A percentile compares a stretch with the other conserved stretches of the same genome.
phyloP scores from a whole-genome alignment of 2,888 invertebrate species.

The Dorcus hopei region DNA sequence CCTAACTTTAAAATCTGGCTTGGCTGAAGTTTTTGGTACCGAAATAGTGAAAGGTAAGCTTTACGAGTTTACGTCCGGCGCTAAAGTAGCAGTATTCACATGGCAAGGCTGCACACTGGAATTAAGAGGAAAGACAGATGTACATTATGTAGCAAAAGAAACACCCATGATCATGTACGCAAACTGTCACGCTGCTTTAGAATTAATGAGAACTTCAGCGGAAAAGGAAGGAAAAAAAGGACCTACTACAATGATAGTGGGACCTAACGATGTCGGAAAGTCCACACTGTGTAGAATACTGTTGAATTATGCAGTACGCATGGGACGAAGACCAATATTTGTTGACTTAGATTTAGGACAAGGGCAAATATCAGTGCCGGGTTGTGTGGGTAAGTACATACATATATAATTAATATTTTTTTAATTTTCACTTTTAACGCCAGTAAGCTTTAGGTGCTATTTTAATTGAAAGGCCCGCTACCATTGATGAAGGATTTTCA shows the following conservation, averaged over 20 bases:
- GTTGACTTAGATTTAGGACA: conserved; percentile 97
- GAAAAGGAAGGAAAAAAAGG: conserved; percentile 72
- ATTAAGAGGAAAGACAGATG: conserved; percentile 84
- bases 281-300: conserved; percentile 80
- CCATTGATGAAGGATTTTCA: conserved; percentile 92
- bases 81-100: conserved; percentile 93
- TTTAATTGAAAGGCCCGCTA: conserved; percentile 85
- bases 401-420: no score
- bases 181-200: conserved; percentile 93
- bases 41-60: conserved; percentile 90
- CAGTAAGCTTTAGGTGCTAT: conserved; percentile 62
- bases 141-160: conserved; percentile 91
- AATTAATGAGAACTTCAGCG: conserved; percentile 80
- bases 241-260: conserved; percentile 86
- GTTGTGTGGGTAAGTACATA: conserved; percentile 69
- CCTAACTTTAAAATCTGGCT: conserved; percentile 81
- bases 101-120: conserved; percentile 92
- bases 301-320: conserved; percentile 91
- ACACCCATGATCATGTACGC: conserved; percentile 96
- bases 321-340: conserved; percentile 83
- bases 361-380: conserved; percentile 87
- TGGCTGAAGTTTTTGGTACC: conserved; percentile 95
- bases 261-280: conserved; percentile 96
- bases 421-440: not conserved
- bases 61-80: conserved; percentile 84